phyloP scores from a whole-genome alignment of 2,113 vertebrate species.

The Corythornis madagascariensis region DNA sequence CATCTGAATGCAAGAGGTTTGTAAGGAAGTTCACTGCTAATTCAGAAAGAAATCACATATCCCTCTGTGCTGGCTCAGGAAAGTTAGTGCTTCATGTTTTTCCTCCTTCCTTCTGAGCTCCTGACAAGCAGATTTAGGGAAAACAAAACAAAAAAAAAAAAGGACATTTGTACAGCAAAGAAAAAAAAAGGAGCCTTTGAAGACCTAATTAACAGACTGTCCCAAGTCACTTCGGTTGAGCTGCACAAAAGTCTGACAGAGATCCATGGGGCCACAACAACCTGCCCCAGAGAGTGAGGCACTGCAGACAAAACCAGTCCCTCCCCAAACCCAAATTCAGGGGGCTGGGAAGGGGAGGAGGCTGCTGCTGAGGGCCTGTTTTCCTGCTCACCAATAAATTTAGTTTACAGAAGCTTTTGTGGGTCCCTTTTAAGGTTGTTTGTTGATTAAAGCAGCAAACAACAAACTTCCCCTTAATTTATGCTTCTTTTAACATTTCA shows the following conservation, averaged over 20 bases:
- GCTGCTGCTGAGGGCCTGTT: neutral
- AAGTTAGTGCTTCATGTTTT: neutral
- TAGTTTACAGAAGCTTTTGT: conserved; percentile 64
- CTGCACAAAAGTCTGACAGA: conserved; percentile 31
- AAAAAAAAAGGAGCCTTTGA: conserved; percentile 5
- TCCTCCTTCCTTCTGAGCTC: neutral
- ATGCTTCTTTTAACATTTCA: conserved; percentile 68
- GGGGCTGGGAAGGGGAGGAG: conserved; percentile 9
- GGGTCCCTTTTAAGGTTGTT: conserved; percentile 43
- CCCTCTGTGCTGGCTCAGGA: neutral
- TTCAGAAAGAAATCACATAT: neutral
- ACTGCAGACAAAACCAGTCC: neutral
- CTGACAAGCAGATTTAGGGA: conserved; percentile 27
- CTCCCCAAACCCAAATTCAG: neutral
- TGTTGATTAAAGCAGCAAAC: conserved; percentile 69
- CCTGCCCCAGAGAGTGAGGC: neutral
- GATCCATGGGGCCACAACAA: conserved; percentile 1
- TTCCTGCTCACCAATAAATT: conserved; percentile 61
- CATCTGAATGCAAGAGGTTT: neutral
- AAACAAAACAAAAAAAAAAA: neutral
- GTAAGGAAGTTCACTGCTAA: neutral
- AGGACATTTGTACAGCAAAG: neutral
- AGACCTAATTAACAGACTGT: conserved; percentile 32
- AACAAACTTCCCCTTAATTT: conserved; percentile 70
- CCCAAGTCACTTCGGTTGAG: conserved; percentile 22